These are phyloP conservation scores for Echinarachnius parma DNA, from an alignment of 53 echinoderm and acorn worm species.

Conservation along the genomic window DNA sequence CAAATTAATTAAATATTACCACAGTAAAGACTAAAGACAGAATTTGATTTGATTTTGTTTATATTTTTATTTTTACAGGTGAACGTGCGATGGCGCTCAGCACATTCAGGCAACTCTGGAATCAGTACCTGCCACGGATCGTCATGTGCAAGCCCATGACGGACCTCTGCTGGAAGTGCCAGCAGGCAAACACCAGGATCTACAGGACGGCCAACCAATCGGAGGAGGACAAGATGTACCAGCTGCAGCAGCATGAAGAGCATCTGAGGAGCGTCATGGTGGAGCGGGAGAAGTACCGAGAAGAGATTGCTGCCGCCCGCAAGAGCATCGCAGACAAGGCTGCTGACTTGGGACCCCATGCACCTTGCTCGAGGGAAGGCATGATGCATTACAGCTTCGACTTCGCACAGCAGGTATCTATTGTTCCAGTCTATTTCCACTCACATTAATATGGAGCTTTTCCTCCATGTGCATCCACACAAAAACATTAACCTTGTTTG, in stretches of 20 bases:
- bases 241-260: constrained; percentile 36
- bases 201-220: constrained; percentile 3
- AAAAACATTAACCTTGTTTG: neutral
- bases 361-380: constrained; percentile 15
- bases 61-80: constrained; percentile 11
- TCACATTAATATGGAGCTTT: neutral
- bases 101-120: constrained; percentile 50
- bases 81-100: constrained; percentile 27
- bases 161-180: constrained; percentile 48
- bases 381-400: constrained; percentile 68
- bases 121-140: constrained; percentile 41
- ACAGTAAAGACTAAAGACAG: neutral
- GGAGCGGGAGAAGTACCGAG: constrained; percentile 33
- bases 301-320: constrained; percentile 24
- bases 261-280: constrained; percentile 39
- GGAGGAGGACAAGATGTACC: constrained; percentile 26
- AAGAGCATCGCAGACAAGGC: constrained; percentile 2
- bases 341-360: constrained; percentile 31
- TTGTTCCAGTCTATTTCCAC: neutral
- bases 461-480: neutral
- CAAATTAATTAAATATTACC: neutral
- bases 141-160: constrained; percentile 32
- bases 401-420: constrained; percentile 46
- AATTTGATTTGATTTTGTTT: neutral
- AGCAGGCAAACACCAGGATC: constrained; percentile 7